Conservation (phyloP, 1,140 invertebrate genomes). For the Panagrolaimus sp. region DNA sequence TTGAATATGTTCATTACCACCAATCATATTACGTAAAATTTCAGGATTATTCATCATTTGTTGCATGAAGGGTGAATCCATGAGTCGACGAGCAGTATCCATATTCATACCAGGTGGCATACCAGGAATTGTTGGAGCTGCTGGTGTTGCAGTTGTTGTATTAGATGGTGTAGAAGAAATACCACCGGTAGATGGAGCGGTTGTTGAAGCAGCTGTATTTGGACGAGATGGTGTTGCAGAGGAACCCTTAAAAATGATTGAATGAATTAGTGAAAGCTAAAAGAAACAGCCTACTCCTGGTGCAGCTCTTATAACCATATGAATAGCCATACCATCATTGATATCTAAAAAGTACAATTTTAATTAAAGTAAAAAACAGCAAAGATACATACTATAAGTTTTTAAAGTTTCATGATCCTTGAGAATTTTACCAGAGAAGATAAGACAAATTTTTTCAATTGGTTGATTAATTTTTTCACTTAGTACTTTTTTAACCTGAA, state of each 20-base stretch:
- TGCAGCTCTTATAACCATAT: slow-evolving; percentile 78
- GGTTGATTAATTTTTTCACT: slow-evolving; percentile 80
- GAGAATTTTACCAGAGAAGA: slow-evolving; percentile 98
- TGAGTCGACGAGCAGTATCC: slow-evolving; percentile 80
- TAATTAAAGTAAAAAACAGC: background rate
- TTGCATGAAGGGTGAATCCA: slow-evolving; percentile 94
- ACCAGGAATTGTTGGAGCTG: slow-evolving; percentile 67
- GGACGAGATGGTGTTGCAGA: too few relatives aligned
- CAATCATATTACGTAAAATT: slow-evolving; percentile 82
- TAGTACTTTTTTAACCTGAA: slow-evolving; percentile 81
- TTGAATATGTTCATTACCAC: slow-evolving; percentile 96
- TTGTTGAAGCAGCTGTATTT: background rate
- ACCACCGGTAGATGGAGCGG: background rate
- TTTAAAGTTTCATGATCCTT: slow-evolving; percentile 85
- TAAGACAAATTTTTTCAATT: slow-evolving; percentile 83
- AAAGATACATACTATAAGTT: slow-evolving; percentile 70
- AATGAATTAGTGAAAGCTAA: too few relatives aligned
- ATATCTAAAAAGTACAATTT: slow-evolving; percentile 57
- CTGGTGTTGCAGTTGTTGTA: slow-evolving; percentile 11
- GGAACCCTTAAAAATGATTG: too few relatives aligned
- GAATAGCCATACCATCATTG: slow-evolving; percentile 91
- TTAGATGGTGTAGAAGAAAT: slow-evolving; percentile 6
- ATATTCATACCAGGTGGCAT: slow-evolving; percentile 67
- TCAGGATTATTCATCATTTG: slow-evolving; percentile 89
- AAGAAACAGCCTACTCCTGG: background rate